These are phyloP conservation scores for Otolemur crassicaudatus DNA, from an alignment of 2,797 vertebrate genomes.

Conservation along the genomic window DNA sequence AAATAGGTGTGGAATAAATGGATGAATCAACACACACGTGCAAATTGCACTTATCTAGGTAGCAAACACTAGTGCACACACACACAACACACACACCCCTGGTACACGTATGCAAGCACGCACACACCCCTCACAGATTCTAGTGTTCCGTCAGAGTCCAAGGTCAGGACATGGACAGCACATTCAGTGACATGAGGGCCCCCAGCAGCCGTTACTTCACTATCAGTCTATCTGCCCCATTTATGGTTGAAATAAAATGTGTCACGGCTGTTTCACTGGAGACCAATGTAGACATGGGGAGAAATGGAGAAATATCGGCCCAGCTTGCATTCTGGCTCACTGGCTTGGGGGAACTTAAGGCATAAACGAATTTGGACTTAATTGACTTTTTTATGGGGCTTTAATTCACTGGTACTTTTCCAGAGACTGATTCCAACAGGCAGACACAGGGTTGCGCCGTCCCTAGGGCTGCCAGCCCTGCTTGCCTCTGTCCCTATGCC, in stretches of 20 bases:
- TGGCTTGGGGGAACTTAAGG: slow-evolving; percentile 81
- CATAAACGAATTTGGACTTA: slow-evolving; percentile 80
- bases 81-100: not conserved
- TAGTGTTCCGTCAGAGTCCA: not conserved
- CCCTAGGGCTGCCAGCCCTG: slow-evolving; percentile 5
- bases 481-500: not conserved
- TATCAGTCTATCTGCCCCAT: slow-evolving; percentile 69
- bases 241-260: slow-evolving; percentile 82
- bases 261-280: slow-evolving; percentile 71
- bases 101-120: not conserved
- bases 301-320: slow-evolving; percentile 79
- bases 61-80: not conserved
- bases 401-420: slow-evolving; percentile 85
- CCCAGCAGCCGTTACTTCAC: slow-evolving; percentile 50
- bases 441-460: slow-evolving; percentile 56
- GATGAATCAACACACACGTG: not conserved
- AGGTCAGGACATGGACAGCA: slow-evolving; percentile 46
- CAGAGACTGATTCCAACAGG: slow-evolving; percentile 78
- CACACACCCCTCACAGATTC: not conserved
- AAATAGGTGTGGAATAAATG: not conserved
- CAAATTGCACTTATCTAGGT: not conserved
- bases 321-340: slow-evolving; percentile 79
- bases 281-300: slow-evolving; percentile 69
- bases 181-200: not conserved
- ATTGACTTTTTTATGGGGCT: slow-evolving; percentile 85